A percentile compares a stretch with the other conserved stretches of the same genome.
These are phyloP conservation scores for Cynodonichthys magdalenae DNA, from an alignment of 2,797 vertebrate species.

Conservation along the genomic window DNA sequence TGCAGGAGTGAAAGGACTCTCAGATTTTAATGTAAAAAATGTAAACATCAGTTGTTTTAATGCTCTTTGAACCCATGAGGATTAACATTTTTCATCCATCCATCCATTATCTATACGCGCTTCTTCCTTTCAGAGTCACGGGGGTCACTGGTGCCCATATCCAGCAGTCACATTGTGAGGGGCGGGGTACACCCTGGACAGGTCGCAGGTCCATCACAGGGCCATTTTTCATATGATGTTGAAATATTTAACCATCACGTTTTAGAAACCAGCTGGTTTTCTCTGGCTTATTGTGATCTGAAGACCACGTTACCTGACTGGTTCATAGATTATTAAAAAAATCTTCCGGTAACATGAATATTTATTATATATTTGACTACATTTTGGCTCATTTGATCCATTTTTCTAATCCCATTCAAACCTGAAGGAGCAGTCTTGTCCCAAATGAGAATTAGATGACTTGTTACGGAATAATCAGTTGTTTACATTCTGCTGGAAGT, in stretches of 20 bases:
- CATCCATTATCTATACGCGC: too few species aligned
- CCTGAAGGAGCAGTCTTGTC: not conserved
- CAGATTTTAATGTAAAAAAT: not conserved
- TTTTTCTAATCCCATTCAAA: not conserved
- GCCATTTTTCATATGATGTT: not conserved
- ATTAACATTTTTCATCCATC: too few species aligned
- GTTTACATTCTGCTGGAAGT: conserved; percentile 14
- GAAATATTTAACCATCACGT: not conserved
- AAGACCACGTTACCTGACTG: not conserved
- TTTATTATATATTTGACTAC: not conserved
- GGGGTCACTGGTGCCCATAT: too few species aligned
- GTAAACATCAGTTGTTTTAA: conserved; percentile 1
- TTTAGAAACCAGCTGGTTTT: not conserved
- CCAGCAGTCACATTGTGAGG: too few species aligned
- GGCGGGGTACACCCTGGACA: too few species aligned
- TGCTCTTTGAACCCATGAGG: not conserved
- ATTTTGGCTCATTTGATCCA: not conserved
- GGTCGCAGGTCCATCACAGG: too few species aligned
- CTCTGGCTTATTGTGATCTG: not conserved
- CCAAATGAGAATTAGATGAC: not conserved
- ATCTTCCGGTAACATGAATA: not conserved
- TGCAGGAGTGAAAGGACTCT: not conserved
- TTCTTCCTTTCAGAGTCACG: too few species aligned
- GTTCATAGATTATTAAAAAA: not conserved
- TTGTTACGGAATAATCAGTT: conserved; percentile 7